phyloP scores from a whole-genome alignment of 1,140 invertebrate genomes.

The Polypedilum pembai region DNA sequence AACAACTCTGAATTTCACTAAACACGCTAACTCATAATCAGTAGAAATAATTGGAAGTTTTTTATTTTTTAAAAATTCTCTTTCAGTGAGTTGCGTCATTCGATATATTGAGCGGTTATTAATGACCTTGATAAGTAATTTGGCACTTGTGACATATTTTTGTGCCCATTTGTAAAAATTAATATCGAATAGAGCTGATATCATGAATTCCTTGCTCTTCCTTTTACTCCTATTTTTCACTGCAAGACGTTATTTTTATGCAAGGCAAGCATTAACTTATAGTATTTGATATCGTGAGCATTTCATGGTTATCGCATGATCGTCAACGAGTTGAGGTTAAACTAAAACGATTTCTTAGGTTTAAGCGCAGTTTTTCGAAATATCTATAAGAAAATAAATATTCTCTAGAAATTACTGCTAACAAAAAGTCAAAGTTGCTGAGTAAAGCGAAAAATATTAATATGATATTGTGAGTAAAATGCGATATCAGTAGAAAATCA shows the following conservation, averaged over 20 bases:
- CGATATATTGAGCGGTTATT: not conserved
- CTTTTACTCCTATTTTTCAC: not conserved
- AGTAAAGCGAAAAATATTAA: no score
- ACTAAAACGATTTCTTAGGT: no score
- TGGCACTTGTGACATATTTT: constrained; percentile 2
- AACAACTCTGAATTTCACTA: no score
- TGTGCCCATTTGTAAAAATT: not conserved
- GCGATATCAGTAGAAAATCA: not conserved
- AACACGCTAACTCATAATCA: not conserved
- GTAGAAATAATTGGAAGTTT: not conserved
- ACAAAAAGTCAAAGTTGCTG: no score
- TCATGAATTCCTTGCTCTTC: not conserved
- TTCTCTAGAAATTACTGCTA: no score
- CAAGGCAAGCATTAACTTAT: not conserved
- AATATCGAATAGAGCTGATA: not conserved
- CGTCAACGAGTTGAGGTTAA: not conserved
- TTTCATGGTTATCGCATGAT: constrained; percentile 11
- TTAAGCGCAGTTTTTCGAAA: no score
- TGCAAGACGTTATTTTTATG: not conserved
- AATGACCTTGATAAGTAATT: constrained; percentile 18
- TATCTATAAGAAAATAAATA: no score
- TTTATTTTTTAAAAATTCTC: not conserved
- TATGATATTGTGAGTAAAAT: not conserved
- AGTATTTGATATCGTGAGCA: not conserved
- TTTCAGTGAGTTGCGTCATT: not conserved